These are phyloP conservation scores for Oligia latruncula DNA, from an alignment of 2,888 invertebrate genomes.

Conservation along the genomic window DNA sequence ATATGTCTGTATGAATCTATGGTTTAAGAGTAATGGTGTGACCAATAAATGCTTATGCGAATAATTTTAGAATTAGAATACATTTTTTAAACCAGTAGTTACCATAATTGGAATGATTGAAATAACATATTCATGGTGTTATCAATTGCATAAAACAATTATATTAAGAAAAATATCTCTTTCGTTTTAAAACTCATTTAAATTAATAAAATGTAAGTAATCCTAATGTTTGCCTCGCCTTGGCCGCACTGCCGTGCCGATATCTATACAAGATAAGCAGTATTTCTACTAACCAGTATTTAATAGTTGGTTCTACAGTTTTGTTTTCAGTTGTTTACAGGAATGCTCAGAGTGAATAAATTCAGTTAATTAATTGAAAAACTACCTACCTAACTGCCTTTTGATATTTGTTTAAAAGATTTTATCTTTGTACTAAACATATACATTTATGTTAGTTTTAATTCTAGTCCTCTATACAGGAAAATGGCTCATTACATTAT, in stretches of 20 bases:
- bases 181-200: background rate
- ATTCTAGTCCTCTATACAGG: conserved; percentile 27
- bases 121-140: background rate
- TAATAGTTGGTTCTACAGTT: background rate
- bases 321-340: background rate
- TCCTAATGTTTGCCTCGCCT: conserved; percentile 6
- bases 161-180: background rate
- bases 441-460: background rate
- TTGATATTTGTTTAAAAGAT: background rate
- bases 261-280: conserved; percentile 28
- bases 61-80: background rate
- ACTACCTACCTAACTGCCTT: background rate
- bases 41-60: conserved; percentile 25
- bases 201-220: background rate
- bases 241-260: background rate
- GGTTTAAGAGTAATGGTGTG: conserved; percentile 17
- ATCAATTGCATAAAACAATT: background rate
- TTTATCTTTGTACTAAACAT: background rate
- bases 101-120: background rate
- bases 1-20: conserved; percentile 18
- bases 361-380: background rate
- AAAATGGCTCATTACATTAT: background rate
- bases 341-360: background rate
- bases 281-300: conserved; percentile 49
- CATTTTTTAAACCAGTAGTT: conserved; percentile 4